Evolutionary conservation across 2,888 invertebrate genomes (phyloP).

Genomic region (Boloria euphrosyne): DNA sequence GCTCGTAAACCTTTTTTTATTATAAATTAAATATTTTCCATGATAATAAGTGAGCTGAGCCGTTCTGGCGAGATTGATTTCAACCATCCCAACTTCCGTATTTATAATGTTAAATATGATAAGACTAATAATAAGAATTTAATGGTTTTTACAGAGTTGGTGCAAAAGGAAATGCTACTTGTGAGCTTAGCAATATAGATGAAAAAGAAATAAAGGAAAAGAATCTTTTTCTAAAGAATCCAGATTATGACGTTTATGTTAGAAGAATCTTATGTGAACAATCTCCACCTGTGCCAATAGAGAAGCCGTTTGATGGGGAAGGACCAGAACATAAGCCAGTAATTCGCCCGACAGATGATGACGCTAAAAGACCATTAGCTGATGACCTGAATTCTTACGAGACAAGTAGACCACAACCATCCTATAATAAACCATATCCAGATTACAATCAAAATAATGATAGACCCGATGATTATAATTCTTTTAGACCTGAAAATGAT

Average conservation of each 20-base stretch:
- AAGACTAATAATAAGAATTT: no score
- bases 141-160: slow-evolving; percentile 60
- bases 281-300: slow-evolving; percentile 65
- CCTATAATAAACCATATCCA: slow-evolving; percentile 45
- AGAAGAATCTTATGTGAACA: slow-evolving; percentile 70
- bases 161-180: slow-evolving; percentile 76
- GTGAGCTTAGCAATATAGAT: slow-evolving; percentile 62
- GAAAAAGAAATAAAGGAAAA: slow-evolving; percentile 67
- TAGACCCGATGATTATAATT: slow-evolving; percentile 65
- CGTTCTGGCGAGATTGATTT: no score
- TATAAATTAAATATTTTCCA: no score
- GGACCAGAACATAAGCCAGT: slow-evolving; percentile 63
- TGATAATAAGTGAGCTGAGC: no score
- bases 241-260: slow-evolving; percentile 72
- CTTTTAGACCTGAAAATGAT: slow-evolving; percentile 59
- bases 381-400: slow-evolving; percentile 56
- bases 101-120: no score
- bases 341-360: slow-evolving; percentile 62
- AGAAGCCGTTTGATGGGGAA: slow-evolving; percentile 50
- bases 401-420: slow-evolving; percentile 44
- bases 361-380: slow-evolving; percentile 56
- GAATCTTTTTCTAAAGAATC: slow-evolving; percentile 57
- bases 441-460: slow-evolving; percentile 48
- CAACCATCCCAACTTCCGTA: no score
- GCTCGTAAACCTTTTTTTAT: no score